Evolutionary conservation across 2,888 invertebrate genomes (phyloP), one percentile per base, ranked within the genome.

Genomic region (Axea sp.): DNA sequence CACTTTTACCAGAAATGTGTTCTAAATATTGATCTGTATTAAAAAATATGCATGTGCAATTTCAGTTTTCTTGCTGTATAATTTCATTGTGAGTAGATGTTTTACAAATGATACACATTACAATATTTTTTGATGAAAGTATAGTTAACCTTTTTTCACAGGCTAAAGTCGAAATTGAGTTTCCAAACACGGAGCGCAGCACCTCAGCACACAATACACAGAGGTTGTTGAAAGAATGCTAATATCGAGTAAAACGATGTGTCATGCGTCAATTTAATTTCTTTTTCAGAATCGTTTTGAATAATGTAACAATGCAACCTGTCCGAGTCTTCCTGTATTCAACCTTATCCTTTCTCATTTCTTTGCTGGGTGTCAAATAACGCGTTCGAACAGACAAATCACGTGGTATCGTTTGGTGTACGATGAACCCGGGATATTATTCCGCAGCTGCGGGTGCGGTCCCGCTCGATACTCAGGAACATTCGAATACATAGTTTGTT

Each of bases 381-480:
- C 69, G 53, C 53, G 43, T 37, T 37, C 45, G 33, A 1, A 22
- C 26, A 22, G 51, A 47, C 69, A 53, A 57, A 53, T 69, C 69
- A 53, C 69, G 45, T 59, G 67, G 30, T 47, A 30, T 12, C 28
- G 12, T 55, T 65, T 8, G 30, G 35, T 68, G 69, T 62, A 57
- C 64, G 57, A 71, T 71, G 71, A 71, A 71, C 71, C 62, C 62
- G 41, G 43, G 39, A 60, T 39, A 60, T 62, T 60, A 60, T 53
- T 60, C 30, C 35, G 19, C 26, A 28, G 37, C 5, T 19, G 19
- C 55, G 51, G 69, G 69, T 17, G 69, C 47, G 69, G 69, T 55
- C 49, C 60, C 51, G 60, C 47, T 55, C 47, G 31, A 51, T 31
- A 24, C 43, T 17, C 35, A 35, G 14, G 30, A 39, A 65, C 30